These are phyloP conservation scores for Lasioglossum baleicum DNA, from an alignment of 1,140 invertebrate genomes.

Conservation along the genomic window DNA sequence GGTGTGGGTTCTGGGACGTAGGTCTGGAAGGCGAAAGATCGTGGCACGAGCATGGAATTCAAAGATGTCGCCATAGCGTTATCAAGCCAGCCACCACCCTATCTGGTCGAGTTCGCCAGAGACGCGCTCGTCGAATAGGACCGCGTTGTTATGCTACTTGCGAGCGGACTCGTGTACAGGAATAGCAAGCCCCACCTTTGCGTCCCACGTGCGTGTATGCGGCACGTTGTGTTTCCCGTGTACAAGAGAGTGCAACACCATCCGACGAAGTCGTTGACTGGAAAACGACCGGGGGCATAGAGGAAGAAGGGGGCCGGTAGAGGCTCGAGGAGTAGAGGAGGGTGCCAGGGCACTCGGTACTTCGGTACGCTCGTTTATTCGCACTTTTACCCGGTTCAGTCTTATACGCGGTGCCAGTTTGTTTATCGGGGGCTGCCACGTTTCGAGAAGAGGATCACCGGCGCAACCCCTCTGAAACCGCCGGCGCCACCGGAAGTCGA, in stretches of 20 bases:
- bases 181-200: conserved; percentile 57
- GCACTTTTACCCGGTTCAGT: conserved; percentile 33
- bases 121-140: conserved; percentile 22
- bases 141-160: conserved; percentile 66
- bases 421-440: conserved; percentile 23
- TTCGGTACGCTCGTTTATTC: conserved; percentile 41
- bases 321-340: not conserved
- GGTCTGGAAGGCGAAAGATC: not conserved
- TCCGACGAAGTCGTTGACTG: conserved; percentile 51
- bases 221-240: conserved; percentile 50
- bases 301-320: not conserved
- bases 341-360: conserved; percentile 1
- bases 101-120: not conserved
- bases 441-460: not conserved
- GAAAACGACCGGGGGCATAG: conserved; percentile 36
- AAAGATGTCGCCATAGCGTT: not conserved
- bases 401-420: conserved; percentile 26
- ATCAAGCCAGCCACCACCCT: conserved; percentile 8
- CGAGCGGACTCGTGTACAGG: conserved; percentile 55
- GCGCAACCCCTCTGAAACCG: not conserved
- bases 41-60: conserved; percentile 2
- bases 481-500: not conserved
- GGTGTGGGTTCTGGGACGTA: too few relatives aligned
- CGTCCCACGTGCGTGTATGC: conserved; percentile 36
- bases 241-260: conserved; percentile 42